Conservation (phyloP, 1,140 invertebrate species). For the Orius insidiosus region DNA sequence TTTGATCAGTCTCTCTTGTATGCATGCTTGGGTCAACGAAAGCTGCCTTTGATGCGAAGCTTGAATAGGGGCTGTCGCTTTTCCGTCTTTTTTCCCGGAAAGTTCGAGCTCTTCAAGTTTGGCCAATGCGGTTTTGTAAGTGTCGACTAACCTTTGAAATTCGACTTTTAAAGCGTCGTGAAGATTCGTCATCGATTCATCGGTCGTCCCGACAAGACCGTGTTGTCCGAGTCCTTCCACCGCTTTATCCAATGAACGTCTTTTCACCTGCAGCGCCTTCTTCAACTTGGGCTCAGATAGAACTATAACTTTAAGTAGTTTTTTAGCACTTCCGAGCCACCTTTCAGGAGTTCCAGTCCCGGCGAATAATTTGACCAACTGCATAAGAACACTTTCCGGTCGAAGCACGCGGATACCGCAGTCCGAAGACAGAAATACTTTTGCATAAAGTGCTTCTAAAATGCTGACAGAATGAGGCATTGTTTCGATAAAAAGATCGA, state of each 20-base stretch:
- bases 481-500: conserved; percentile 71
- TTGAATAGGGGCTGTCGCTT: conserved; percentile 55
- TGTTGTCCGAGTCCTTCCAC: conserved; percentile 76
- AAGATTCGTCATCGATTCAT: conserved; percentile 36
- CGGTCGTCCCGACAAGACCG: conserved; percentile 50
- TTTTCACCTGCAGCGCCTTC: conserved; percentile 39
- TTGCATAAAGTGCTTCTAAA: conserved; percentile 68
- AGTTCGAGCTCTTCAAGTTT: conserved; percentile 66
- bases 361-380: conserved; percentile 61
- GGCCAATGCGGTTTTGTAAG: conserved; percentile 72
- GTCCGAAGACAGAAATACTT: conserved; percentile 33
- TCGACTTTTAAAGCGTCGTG: conserved; percentile 39
- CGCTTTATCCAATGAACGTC: conserved; percentile 59
- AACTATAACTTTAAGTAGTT: conserved; percentile 32
- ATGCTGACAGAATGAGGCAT: conserved; percentile 71
- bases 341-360: conserved; percentile 27
- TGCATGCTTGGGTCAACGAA: conserved; percentile 59
- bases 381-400: conserved; percentile 59
- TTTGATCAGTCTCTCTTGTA: conserved; percentile 75
- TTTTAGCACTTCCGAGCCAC: conserved; percentile 32
- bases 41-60: conserved; percentile 78
- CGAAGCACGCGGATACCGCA: conserved; percentile 31
- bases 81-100: conserved; percentile 22
- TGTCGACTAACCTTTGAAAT: conserved; percentile 63
- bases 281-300: conserved; percentile 35